Evolutionary conservation across 2,888 invertebrate species (phyloP).

Genomic region (Ashinkailepas kermadecensis): DNA sequence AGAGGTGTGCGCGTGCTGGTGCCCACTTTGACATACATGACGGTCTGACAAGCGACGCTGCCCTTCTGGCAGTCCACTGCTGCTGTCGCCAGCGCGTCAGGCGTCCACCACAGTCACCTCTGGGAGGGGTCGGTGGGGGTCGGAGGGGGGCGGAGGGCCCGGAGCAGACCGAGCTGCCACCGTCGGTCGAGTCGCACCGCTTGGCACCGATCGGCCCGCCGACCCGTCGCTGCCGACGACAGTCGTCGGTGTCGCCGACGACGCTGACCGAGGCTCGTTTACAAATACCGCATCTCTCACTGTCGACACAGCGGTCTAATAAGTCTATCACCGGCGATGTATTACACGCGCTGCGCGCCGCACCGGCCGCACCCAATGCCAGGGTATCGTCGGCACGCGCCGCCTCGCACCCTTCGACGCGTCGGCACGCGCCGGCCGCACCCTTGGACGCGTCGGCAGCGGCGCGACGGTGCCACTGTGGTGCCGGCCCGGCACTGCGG

Average conservation of each 20-base stretch:
- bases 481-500: too few species aligned
- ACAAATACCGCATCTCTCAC: slow-evolving; percentile 17
- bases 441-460: not conserved
- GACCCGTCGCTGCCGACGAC: not conserved
- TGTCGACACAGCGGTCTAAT: not conserved
- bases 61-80: too few species aligned
- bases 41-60: too few species aligned
- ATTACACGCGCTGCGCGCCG: not conserved
- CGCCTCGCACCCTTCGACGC: not conserved
- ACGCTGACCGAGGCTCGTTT: not conserved
- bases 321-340: slow-evolving; percentile 4
- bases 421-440: not conserved
- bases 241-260: not conserved
- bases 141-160: too few species aligned
- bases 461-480: not conserved
- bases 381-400: not conserved
- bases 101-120: too few species aligned
- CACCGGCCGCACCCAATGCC: not conserved
- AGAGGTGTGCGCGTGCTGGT: too few species aligned
- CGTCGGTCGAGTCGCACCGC: not conserved
- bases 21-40: too few species aligned
- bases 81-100: too few species aligned
- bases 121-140: too few species aligned
- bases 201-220: not conserved
- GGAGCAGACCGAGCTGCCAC: not conserved